Conservation (phyloP, 2,113 vertebrate species). For the Anguilla japonica region DNA sequence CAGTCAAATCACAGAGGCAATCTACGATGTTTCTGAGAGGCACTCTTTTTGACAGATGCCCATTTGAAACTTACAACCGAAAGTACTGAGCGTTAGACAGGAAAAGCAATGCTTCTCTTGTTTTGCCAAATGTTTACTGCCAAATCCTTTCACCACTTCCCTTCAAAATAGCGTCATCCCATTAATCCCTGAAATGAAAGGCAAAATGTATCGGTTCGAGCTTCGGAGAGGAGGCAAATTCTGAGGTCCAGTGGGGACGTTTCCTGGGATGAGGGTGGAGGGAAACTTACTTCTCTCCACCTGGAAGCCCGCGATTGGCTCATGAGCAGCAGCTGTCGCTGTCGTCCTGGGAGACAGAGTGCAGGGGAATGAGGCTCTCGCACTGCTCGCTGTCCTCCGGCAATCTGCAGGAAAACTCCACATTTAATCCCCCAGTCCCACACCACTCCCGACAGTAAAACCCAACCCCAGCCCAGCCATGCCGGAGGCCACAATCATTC, state of each 20-base stretch:
- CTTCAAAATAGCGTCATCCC: not conserved
- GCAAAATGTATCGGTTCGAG: no score
- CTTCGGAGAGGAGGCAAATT: no score
- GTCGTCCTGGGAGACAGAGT: constrained; percentile 75
- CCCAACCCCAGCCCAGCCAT: not conserved
- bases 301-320: constrained; percentile 34
- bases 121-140: no score
- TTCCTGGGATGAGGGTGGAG: not conserved
- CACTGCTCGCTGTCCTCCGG: constrained; percentile 88
- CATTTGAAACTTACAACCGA: not conserved
- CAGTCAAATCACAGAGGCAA: not conserved
- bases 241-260: not conserved
- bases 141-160: not conserved
- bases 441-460: not conserved
- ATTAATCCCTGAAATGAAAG: no score
- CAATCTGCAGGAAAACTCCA: constrained; percentile 62
- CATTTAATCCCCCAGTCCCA: not conserved
- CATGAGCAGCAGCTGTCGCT: constrained; percentile 72
- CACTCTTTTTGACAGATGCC: not conserved
- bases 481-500: not conserved
- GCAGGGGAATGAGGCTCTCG: constrained; percentile 90
- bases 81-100: not conserved
- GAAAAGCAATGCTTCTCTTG: not conserved
- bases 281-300: constrained; percentile 28
- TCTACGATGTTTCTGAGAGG: no score